A percentile compares a stretch with the other conserved stretches of the same genome.
phyloP scores from a whole-genome alignment of 2,113 vertebrate species.

The Rhabdomys dilectus region DNA sequence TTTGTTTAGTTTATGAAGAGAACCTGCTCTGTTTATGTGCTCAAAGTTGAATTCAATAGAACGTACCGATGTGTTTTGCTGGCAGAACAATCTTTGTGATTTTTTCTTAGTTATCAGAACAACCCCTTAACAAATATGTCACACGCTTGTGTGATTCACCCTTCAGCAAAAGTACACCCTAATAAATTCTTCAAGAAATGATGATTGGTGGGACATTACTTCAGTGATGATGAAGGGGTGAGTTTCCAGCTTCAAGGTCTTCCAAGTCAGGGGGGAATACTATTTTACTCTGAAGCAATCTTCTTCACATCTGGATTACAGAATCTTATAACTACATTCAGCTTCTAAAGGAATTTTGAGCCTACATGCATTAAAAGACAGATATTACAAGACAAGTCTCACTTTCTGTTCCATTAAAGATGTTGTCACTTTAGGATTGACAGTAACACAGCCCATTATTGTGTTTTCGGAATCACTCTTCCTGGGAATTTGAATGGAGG shows the following conservation, averaged over 20 bases:
- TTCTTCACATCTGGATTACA: not conserved
- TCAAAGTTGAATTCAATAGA: not conserved
- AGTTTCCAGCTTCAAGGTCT: not conserved
- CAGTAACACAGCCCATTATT: not conserved
- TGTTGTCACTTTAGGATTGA: not conserved
- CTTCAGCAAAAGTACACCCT: not conserved
- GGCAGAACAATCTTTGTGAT: not conserved
- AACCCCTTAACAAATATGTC: not conserved
- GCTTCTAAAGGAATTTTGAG: not conserved
- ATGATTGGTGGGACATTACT: not conserved
- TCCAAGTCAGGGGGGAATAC: not conserved
- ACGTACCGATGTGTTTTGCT: not conserved
- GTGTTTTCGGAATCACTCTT: conserved; percentile 19
- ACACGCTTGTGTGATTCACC: not conserved
- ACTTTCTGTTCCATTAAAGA: not conserved
- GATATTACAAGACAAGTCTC: not conserved
- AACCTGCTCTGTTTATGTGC: not conserved
- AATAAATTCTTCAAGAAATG: not conserved
- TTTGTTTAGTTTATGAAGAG: not conserved
- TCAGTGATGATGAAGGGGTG: not conserved
- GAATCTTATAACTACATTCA: not conserved
- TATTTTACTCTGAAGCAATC: not conserved
- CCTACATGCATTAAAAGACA: not conserved
- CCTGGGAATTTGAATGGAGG: not conserved
- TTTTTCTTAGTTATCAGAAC: not conserved